Conservation (phyloP, 2,888 invertebrate species). For the Pseudanteris insignis region DNA sequence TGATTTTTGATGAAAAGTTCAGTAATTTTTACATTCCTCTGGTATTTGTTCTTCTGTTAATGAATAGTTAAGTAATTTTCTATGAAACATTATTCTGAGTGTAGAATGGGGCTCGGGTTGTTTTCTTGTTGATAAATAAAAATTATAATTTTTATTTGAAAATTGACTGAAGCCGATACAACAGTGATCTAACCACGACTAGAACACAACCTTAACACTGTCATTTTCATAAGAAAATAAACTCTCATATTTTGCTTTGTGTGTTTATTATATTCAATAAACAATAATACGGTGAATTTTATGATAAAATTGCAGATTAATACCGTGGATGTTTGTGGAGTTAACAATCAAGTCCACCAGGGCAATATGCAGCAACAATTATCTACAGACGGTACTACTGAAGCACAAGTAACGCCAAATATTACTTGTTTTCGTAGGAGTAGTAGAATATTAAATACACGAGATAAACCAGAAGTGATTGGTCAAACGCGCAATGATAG, state of each 20-base stretch:
- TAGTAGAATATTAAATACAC: constrained; percentile 60
- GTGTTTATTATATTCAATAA: background rate
- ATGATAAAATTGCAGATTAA: constrained; percentile 48
- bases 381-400: constrained; percentile 53
- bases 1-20: too few species aligned
- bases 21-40: too few species aligned
- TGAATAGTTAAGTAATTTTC: too few species aligned
- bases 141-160: too few species aligned
- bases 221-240: background rate
- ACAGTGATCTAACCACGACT: too few species aligned
- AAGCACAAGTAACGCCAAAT: constrained; percentile 55
- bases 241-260: background rate
- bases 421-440: constrained; percentile 63
- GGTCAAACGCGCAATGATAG: constrained; percentile 64
- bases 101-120: too few species aligned
- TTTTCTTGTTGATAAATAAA: too few species aligned
- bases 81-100: too few species aligned
- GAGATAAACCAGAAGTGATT: constrained; percentile 58
- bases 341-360: constrained; percentile 54
- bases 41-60: too few species aligned
- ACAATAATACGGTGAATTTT: background rate
- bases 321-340: constrained; percentile 57
- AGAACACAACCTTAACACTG: too few species aligned
- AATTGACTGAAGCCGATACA: too few species aligned
- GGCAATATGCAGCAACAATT: constrained; percentile 59